Base-by-base conservation (phyloP, 1,140 invertebrate genomes). In the Lepidurus couesii region DNA sequence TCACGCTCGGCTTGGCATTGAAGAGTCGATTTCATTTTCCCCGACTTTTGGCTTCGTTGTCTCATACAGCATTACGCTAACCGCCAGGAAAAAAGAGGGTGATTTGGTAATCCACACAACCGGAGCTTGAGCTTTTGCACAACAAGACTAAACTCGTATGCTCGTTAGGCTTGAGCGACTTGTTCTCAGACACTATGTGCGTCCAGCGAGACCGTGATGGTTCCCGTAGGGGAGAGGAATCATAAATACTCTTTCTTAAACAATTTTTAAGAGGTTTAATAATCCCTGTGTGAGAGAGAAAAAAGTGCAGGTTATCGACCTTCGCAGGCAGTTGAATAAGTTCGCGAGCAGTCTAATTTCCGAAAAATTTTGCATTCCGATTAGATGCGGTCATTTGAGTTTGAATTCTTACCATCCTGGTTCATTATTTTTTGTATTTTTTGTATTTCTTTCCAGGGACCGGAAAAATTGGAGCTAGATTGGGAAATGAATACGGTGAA, bases 161-260 rank as follows among this genome's bases (percentile, higher is more conserved):
- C 21, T 13, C 21, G 53, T 65, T 65, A 13, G 53, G 53, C 53
- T 65, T 21, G 9, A 65, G 53, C 21, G 53, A 65, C 53, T 65
- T 65, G 10, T 47, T 65, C 53, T 65, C 53, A 65, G 53, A 65
- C 53, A 65, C 16, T 65, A 65, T 65, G 53, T 65, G 53, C 53
- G 53, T 65, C 53, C 53, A 65, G 16, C 53, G 53, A 65, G 21
- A 16, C 16, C 7, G 21, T 7, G 16, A n/a, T 5, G 16, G 6
- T 65, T 16, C 53, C 13, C 53, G 6, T 65, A n/a, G 34, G 34
- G 34, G 34, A 34, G 34, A 65, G 16, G 8, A 65, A n/a, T 5
- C 53, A 21, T 21, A 65, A 65, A 21, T 13, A 16, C 5, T 21
- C 7, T 13, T 65, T 65, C 53, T 21, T 65, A n/a, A 7, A 21